Evolutionary conservation across 1,140 invertebrate species (phyloP), one percentile per base, ranked within the genome.

Genomic region (Drosophila bocki): DNA sequence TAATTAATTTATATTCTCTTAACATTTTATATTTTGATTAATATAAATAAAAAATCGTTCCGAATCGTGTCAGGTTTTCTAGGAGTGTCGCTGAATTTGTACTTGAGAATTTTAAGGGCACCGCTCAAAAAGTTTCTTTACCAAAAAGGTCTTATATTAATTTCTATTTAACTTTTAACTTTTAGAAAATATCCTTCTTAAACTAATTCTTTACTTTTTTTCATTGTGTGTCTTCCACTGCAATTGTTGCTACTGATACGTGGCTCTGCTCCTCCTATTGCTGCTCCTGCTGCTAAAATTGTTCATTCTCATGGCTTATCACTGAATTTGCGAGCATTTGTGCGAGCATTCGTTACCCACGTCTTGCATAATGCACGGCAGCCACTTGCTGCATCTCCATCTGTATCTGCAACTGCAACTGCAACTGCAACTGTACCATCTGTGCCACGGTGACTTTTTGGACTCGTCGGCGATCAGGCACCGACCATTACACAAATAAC

Each of bases 291-390:
- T n/a, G 64, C 71, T 48, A 4, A 64, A 57, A 61, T 64, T 65
- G 35, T 69, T 35, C 59, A 37, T 72, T 82, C 44, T 60, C 42
- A 59, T 59, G 53, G 76, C 77, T 88, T 84, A 88, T 88, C 84
- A 88, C 59, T 58, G 60, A 76, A 82, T 86, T 87, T 71, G 62
- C 41, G 64, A 67, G 57, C 53, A 51, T 60, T 54, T 47, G n/a
- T 63, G 35, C 12, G 19, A 22, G 57, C 45, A 63, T 76, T 76
- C 54, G 56, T 61, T 75, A 65, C 64, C 65, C 62, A 68, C 62
- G 63, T 65, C 65, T 83, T 87, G 71, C 70, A 79, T 72, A 86
- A 82, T 82, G 48, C 70, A 78, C 65, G 53, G 61, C 63, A 56
- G 71, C 71, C 57, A 62, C 68, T 75, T 51, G 57, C 32, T 37